Evolutionary conservation across 2,113 vertebrate genomes (phyloP).

Genomic region (Misgurnus anguillicaudatus): DNA sequence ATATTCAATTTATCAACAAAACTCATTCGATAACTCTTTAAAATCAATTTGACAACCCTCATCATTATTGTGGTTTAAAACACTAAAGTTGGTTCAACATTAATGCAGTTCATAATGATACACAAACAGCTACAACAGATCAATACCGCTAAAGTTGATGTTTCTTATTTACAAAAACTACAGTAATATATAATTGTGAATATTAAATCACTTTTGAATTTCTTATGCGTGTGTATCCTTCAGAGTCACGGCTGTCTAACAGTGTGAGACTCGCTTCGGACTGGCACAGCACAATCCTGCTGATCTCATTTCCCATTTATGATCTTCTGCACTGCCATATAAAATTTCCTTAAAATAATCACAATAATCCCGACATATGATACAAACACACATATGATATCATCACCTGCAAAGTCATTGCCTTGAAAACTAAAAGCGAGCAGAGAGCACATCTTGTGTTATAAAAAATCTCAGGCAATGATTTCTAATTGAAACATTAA

Average conservation of each 20-base stretch:
- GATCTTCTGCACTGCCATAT: constrained; percentile 40
- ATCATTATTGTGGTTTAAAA: background rate
- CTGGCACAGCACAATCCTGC: constrained; percentile 47
- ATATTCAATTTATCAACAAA: too few relatives aligned
- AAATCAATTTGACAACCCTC: too few relatives aligned
- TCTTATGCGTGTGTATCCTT: constrained; percentile 1
- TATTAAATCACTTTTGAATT: constrained; percentile 6
- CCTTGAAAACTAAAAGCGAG: background rate
- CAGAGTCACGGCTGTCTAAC: constrained; percentile 1
- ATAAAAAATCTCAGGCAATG: constrained; percentile 63
- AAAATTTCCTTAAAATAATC: background rate
- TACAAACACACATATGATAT: constrained; percentile 5
- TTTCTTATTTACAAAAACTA: background rate
- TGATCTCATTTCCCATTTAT: constrained; percentile 57
- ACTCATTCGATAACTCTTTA: too few relatives aligned
- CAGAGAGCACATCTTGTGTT: constrained; percentile 14
- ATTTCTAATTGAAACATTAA: constrained; percentile 68
- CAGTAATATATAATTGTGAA: background rate
- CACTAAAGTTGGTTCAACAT: background rate
- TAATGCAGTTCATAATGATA: background rate
- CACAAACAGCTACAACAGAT: background rate
- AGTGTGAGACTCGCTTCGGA: constrained; percentile 28
- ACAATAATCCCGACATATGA: background rate
- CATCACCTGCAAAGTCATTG: background rate
- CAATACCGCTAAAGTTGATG: background rate